Base-by-base conservation (phyloP, 2,888 invertebrate genomes). In the Argyresthia goedartella region DNA sequence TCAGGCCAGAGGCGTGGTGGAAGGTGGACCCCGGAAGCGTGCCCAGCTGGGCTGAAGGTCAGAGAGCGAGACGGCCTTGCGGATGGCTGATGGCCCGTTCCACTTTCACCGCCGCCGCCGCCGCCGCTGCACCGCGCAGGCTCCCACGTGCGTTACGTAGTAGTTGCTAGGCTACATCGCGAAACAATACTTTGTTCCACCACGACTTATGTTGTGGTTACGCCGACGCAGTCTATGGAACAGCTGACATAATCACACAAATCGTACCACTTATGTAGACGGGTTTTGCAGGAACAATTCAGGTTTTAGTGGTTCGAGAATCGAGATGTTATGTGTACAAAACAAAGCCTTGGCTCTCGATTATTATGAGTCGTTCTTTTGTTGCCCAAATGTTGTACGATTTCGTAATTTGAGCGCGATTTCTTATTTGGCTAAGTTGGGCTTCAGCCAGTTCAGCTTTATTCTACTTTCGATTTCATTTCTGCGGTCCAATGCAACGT, bases 51-150 rank as follows among this genome's bases (percentile, higher is more conserved):
- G 61, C 68, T 25, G 77, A 81, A 84, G 84, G 82, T 81, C 81
- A 76, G 62, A 70, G 66, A 64, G 65, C 69, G 66, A 71, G 73
- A 79, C 82, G 76, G 84, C 85, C 84, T 85, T 84, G 80, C 79
- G 73, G 59, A 68, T 76, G 47, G 78, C 75, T 80, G 82, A n/a
- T n/a, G 39, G 44, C 15, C 25, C 25, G 44, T 78, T 75, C 79
- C 67, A 84, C 85, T 85, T 84, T 85, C 85, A 76, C 82, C 63
- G n/a, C n/a, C n/a, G n/a, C n/a, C n/a, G n/a, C n/a, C n/a, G n/a
- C n/a, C n/a, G n/a, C n/a, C n/a, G 66, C 67, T 69, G 65, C 65
- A 66, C 59, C 59, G 60, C 3, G 3, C 3, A 25, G 64, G 62
- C 68, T 67, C 76, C 78, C 79, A 81, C 80, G 76, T 76, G 76